Percentiles rank a stretch among this genome's conserved stretches.
These are phyloP conservation scores for Hydrotaea diabolus DNA, from an alignment of 2,888 invertebrate species.

Conservation along the genomic window DNA sequence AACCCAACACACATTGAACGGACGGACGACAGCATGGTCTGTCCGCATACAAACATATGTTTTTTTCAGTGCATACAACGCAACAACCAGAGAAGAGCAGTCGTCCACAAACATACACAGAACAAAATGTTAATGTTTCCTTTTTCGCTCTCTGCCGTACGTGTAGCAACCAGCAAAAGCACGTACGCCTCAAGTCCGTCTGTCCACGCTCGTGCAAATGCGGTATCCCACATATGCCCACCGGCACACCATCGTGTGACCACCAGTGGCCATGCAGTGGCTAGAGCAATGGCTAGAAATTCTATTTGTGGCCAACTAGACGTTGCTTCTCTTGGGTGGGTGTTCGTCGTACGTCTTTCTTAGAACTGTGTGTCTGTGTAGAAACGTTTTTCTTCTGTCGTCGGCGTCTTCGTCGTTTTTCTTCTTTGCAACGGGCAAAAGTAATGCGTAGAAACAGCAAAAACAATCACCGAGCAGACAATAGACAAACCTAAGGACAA, in stretches of 20 bases:
- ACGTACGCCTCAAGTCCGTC: neutral
- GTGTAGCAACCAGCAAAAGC: neutral
- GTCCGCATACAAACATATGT: neutral
- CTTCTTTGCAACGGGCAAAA: neutral
- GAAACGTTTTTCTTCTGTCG: neutral
- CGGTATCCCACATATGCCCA: constrained; percentile 3
- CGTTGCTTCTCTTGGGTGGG: neutral
- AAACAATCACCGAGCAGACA: neutral
- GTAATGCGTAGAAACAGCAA: neutral
- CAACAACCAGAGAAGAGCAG: neutral
- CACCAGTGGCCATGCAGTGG: neutral
- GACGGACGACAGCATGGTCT: neutral
- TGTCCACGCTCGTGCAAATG: neutral
- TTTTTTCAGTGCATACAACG: neutral
- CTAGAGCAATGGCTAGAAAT: neutral
- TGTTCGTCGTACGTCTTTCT: neutral
- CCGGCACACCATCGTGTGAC: neutral
- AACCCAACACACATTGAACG: neutral
- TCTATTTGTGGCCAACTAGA: neutral
- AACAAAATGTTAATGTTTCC: neutral
- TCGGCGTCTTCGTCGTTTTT: neutral
- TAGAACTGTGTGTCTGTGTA: neutral
- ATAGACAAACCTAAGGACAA: neutral
- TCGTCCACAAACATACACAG: neutral
- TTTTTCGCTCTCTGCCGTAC: neutral